Evolutionary conservation across 2,888 invertebrate species (phyloP), one percentile per base, ranked within the genome.

Genomic region (Griposia aprilina): DNA sequence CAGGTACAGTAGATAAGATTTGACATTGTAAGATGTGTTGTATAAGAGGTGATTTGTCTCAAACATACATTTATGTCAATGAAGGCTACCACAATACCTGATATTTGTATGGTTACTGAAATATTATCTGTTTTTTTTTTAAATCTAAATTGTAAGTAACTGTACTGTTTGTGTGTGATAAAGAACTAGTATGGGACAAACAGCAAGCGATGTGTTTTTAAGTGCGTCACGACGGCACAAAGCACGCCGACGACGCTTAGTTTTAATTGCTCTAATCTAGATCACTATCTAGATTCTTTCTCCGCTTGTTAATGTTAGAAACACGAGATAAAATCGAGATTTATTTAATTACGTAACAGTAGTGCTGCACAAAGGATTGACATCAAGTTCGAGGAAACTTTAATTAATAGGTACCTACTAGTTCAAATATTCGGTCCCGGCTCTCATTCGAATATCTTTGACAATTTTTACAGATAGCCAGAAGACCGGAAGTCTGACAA

Each of bases 221-320:
- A 82, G 77, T 67, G 80, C 91, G 85, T 92, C 91, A 91, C 90
- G 92, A 90, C 84, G 86, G 75, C 90, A 90, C 93, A 93, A 93
- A 94, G 92, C 90, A 87, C 90, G 89, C 87, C 82, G 87, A 79
- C 92, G 92, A 79, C 92, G 92, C 88, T 81, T 77, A 77, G 86
- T 82, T 92, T 93, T 95, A 95, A 95, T 95, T 94, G 92, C 92
- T 76, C 89, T 93, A 93, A 95, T 94, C 94, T 89, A 74, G 89
- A 90, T 91, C 93, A 92, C 93, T 93, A 95, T 95, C 94, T 93
- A 90, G 93, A 94, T 94, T 93, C 91, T 93, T 93, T 91, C 91
- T 79, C 88, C 86, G 91, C 93, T 94, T 88, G 93, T 94, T 95
- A 94, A 92, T 89, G 91, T 90, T 90, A 85, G 87, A 85, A 85